These are phyloP conservation scores for Lophius americanus DNA, from an alignment of 2,797 vertebrate species.

Conservation along the genomic window DNA sequence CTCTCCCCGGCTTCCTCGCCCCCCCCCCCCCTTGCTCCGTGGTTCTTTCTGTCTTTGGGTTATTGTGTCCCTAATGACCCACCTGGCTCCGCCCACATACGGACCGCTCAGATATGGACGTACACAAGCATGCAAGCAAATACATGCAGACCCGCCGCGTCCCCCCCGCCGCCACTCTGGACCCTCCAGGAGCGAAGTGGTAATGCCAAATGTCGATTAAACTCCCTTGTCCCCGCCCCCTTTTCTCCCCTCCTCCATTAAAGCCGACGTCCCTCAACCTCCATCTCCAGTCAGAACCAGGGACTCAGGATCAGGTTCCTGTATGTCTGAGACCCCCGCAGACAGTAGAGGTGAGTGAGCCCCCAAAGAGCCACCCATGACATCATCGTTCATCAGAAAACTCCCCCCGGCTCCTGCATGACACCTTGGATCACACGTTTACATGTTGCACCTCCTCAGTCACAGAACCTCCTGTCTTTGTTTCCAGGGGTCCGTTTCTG, in stretches of 20 bases:
- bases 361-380: too few relatives aligned
- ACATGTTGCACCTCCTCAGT: too few relatives aligned
- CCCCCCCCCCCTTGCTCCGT: slow-evolving; percentile 49
- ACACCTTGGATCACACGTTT: too few relatives aligned
- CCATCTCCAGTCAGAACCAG: slow-evolving; percentile 45
- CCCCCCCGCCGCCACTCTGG: slow-evolving; percentile 16
- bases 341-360: too few relatives aligned
- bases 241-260: slow-evolving; percentile 71
- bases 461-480: too few relatives aligned
- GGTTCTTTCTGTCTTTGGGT: slow-evolving; percentile 58
- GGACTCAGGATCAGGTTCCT: too few relatives aligned
- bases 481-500: too few relatives aligned
- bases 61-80: slow-evolving; percentile 74
- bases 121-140: slow-evolving; percentile 24
- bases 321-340: too few relatives aligned
- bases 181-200: slow-evolving; percentile 48
- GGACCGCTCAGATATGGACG: slow-evolving; percentile 3
- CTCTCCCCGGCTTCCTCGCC: slow-evolving; percentile 41
- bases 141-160: slow-evolving; percentile 25
- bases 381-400: too few relatives aligned
- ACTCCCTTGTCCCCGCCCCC: slow-evolving; percentile 52
- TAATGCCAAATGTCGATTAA: slow-evolving; percentile 66
- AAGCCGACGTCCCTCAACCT: slow-evolving; percentile 65
- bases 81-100: slow-evolving; percentile 50
- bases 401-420: too few relatives aligned